phyloP scores from a whole-genome alignment of 1,140 invertebrate genomes.

The Globodera ellingtonae region DNA sequence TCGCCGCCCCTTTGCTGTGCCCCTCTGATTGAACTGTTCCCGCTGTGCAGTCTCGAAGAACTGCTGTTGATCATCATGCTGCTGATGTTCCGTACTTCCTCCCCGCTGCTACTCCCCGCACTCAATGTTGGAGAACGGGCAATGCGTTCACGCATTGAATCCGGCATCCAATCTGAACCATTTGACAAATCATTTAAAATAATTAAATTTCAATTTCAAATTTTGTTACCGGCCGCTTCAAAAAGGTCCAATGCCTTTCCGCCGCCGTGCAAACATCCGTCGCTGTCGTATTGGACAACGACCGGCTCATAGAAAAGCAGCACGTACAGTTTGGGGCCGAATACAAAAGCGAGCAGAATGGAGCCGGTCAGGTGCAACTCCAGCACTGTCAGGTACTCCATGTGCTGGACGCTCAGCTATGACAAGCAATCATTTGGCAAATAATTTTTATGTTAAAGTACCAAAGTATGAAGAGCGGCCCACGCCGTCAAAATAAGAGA shows the following conservation, averaged over 20 bases:
- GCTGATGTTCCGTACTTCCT: background rate
- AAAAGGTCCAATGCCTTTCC: constrained; percentile 21
- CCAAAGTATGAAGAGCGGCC: constrained; percentile 46
- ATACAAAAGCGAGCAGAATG: constrained; percentile 55
- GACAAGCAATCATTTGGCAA: background rate
- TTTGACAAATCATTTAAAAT: background rate
- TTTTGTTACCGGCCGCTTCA: background rate
- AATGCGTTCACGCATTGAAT: background rate
- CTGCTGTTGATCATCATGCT: background rate
- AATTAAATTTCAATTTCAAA: background rate
- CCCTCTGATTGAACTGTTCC: background rate
- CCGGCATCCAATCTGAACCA: background rate
- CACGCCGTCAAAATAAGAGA: constrained; percentile 51
- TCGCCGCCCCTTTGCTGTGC: background rate
- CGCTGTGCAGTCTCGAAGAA: background rate
- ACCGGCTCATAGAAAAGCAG: constrained; percentile 62
- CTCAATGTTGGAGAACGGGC: constrained; percentile 9
- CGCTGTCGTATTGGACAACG: constrained; percentile 53
- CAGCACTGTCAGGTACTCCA: constrained; percentile 51
- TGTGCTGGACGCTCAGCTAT: constrained; percentile 4
- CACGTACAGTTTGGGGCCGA: constrained; percentile 64
- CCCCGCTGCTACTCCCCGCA: background rate
- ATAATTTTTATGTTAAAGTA: constrained; percentile 23
- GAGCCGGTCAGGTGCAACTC: constrained; percentile 56
- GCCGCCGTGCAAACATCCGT: background rate